Evolutionary conservation across 2,888 invertebrate species (phyloP).

Genomic region (Netelia melanura): DNA sequence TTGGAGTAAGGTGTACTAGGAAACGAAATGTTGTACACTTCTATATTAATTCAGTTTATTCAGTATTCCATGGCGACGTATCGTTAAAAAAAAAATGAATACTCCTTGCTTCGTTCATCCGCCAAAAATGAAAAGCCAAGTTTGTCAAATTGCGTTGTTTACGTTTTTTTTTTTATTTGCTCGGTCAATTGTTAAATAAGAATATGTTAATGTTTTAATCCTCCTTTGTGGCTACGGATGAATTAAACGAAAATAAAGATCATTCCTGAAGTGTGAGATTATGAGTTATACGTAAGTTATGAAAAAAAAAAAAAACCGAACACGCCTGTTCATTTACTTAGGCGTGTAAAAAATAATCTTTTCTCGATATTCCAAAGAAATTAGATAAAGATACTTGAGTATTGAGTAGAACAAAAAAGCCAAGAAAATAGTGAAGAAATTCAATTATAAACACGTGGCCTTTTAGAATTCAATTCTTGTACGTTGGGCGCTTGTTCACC

Average conservation of each 20-base stretch:
- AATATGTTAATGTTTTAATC: neutral
- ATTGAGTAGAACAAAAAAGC: neutral
- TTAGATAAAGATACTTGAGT: constrained; percentile 33
- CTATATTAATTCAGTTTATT: constrained; percentile 22
- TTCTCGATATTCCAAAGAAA: neutral
- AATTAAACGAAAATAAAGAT: constrained; percentile 59
- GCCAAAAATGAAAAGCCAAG: constrained; percentile 14
- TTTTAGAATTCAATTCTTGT: constrained; percentile 71
- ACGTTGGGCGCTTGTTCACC: constrained; percentile 51
- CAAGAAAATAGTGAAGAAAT: neutral
- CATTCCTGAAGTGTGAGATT: constrained; percentile 63
- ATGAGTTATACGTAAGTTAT: neutral
- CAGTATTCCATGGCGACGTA: constrained; percentile 47
- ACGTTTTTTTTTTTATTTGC: constrained; percentile 9
- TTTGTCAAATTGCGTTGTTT: neutral
- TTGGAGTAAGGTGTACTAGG: constrained; percentile 35
- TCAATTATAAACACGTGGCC: constrained; percentile 69
- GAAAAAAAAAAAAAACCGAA: constrained; percentile 25
- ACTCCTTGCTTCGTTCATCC: constrained; percentile 51
- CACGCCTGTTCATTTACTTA: neutral
- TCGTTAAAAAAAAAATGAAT: constrained; percentile 6
- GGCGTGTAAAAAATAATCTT: neutral
- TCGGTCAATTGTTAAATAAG: constrained; percentile 4
- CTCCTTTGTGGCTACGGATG: constrained; percentile 57
- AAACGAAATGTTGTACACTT: constrained; percentile 40